phyloP scores from a whole-genome alignment of 92 coral and sea anemone genomes.

The Desmophyllum pertusum region DNA sequence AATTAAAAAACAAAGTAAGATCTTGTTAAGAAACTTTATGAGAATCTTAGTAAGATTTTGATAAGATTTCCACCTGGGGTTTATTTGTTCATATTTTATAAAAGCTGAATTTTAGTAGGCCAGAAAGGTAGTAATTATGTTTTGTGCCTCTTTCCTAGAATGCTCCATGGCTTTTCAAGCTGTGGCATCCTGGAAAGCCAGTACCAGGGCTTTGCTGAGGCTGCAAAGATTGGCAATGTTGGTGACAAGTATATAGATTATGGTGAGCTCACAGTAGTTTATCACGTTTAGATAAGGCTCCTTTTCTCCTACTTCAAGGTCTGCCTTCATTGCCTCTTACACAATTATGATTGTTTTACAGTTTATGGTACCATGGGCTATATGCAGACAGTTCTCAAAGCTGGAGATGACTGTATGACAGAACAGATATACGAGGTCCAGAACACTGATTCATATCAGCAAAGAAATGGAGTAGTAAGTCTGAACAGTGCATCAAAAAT shows the following conservation, averaged over 20 bases:
- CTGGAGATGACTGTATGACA: neutral
- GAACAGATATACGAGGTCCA: neutral
- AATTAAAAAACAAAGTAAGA: no score
- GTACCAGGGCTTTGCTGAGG: conserved; percentile 2
- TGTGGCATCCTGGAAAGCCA: conserved; percentile 2
- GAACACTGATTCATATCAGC: neutral
- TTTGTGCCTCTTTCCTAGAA: no score
- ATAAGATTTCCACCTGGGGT: no score
- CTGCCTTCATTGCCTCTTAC: neutral
- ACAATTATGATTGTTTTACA: neutral
- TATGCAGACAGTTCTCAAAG: neutral
- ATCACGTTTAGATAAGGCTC: neutral
- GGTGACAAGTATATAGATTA: neutral
- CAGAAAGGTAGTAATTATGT: no score
- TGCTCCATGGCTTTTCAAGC: conserved; percentile 6
- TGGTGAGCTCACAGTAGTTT: neutral
- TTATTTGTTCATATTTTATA: no score
- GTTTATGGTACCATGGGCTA: neutral
- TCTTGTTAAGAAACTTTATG: no score
- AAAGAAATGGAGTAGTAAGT: neutral
- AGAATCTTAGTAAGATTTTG: no score
- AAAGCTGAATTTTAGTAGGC: no score
- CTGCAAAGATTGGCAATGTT: conserved; percentile 6
- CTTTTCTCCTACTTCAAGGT: neutral
- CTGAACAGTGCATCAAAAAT: neutral